Evolutionary conservation across 1,140 invertebrate genomes (phyloP), one percentile per base, ranked within the genome.

Genomic region (Drosophila malerkotliana): DNA sequence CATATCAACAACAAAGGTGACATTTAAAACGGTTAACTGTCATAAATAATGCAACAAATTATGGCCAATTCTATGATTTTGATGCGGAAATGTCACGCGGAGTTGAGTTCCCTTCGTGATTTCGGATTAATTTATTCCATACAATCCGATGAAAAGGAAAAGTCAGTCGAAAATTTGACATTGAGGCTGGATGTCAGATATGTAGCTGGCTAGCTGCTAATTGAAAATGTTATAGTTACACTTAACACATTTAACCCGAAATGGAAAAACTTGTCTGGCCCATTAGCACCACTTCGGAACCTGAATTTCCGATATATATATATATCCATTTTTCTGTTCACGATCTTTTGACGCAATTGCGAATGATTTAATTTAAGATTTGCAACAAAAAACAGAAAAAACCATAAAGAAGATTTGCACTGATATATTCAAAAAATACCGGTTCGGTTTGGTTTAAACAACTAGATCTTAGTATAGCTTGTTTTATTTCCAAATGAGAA

Each of bases 21-120:
- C 45, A 67, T 59, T 73, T 51, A 77, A 71, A 68, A 64, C 15
- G 60, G 45, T 74, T 60, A 67, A 52, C 44, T 84, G 62, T 79
- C 79, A 83, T 85, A 77, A 84, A 80, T 73, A 85, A 85, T 85
- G 80, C 66, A 72, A 59, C 21, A 71, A 59, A 62, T 62, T 59
- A 63, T 39, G 28, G 49, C 18, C 30, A 47, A 60, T 18, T 66
- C 61, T 76, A 18, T 30, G 39, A n/a, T 55, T 57, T 41, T 58
- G 60, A 79, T 66, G 71, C 79, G 80, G 77, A 85, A 84, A 80
- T 80, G 72, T 79, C 72, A 63, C 14, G 41, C 47, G 15, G 24
- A 67, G 5, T 39, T 39, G 51, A 68, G 51, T 64, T 56, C 32
- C 53, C 32, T 54, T 56, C 34, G 34, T 37, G 34, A 37, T 37